These are phyloP conservation scores for Menidia menidia DNA, from an alignment of 2,797 vertebrate species.

Conservation along the genomic window DNA sequence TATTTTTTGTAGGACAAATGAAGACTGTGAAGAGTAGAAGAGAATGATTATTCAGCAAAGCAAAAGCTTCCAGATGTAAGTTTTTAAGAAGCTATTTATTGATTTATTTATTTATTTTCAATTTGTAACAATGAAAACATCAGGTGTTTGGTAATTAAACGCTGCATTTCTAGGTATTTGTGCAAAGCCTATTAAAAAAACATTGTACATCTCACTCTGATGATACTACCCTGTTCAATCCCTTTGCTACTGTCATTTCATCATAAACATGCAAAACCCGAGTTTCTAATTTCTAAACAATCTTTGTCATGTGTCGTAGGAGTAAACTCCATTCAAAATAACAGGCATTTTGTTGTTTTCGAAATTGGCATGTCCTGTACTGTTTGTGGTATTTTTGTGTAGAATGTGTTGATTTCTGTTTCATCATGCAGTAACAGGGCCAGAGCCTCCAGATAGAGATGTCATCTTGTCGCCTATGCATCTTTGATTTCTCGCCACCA, in stretches of 20 bases:
- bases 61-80: constrained; percentile 61
- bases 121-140: constrained; percentile 59
- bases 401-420: constrained; percentile 36
- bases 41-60: constrained; percentile 16
- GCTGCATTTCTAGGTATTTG: constrained; percentile 67
- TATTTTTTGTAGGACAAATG: constrained; percentile 28
- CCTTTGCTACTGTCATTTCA: constrained; percentile 43
- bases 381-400: constrained; percentile 40
- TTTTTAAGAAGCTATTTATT: constrained; percentile 65
- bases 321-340: constrained; percentile 37
- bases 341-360: constrained; percentile 32
- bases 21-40: constrained; percentile 39
- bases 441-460: constrained; percentile 38
- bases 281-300: constrained; percentile 53
- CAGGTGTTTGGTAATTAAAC: constrained; percentile 59
- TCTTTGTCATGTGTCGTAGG: constrained; percentile 47
- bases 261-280: constrained; percentile 3
- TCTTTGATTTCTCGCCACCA: constrained; percentile 45
- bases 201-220: constrained; percentile 63
- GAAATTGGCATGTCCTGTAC: constrained; percentile 41
- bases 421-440: constrained; percentile 47
- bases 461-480: constrained; percentile 53
- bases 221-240: constrained; percentile 61
- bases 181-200: constrained; percentile 57
- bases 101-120: constrained; percentile 82